These are phyloP conservation scores for Sarcophaga rosellei DNA, from an alignment of 2,888 invertebrate genomes.

Conservation along the genomic window DNA sequence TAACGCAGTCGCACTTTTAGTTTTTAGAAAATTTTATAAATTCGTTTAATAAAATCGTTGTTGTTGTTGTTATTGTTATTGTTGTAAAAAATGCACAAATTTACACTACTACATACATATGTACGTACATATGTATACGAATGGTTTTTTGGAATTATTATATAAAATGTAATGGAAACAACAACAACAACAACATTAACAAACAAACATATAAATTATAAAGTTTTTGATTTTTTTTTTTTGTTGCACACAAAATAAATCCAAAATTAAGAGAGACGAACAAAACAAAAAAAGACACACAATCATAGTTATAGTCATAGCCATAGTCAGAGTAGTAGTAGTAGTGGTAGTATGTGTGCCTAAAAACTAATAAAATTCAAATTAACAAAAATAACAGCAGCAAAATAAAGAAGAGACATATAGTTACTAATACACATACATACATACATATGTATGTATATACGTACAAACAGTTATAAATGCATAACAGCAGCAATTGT, in stretches of 20 bases:
- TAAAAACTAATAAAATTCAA: constrained; percentile 80
- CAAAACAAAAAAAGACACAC: constrained; percentile 12
- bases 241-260: neutral
- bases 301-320: constrained; percentile 36
- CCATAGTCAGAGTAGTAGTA: too few species aligned
- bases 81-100: constrained; percentile 35
- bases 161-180: constrained; percentile 65
- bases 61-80: constrained; percentile 35
- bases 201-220: constrained; percentile 13
- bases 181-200: constrained; percentile 65
- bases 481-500: neutral
- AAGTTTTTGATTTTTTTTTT: too few species aligned
- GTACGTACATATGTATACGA: neutral
- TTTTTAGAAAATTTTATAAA: constrained; percentile 67
- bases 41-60: constrained; percentile 52
- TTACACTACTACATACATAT: neutral
- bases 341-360: constrained; percentile 69
- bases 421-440: neutral
- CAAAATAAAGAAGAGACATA: constrained; percentile 13
- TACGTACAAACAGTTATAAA: neutral
- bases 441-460: neutral
- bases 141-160: constrained; percentile 52
- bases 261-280: constrained; percentile 15
- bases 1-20: constrained; percentile 79
- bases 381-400: constrained; percentile 73